Percentiles rank a stretch among this genome's conserved stretches.
Evolutionary conservation across 2,888 invertebrate genomes (phyloP).

Genomic region (Caenorhabditis plicata): DNA sequence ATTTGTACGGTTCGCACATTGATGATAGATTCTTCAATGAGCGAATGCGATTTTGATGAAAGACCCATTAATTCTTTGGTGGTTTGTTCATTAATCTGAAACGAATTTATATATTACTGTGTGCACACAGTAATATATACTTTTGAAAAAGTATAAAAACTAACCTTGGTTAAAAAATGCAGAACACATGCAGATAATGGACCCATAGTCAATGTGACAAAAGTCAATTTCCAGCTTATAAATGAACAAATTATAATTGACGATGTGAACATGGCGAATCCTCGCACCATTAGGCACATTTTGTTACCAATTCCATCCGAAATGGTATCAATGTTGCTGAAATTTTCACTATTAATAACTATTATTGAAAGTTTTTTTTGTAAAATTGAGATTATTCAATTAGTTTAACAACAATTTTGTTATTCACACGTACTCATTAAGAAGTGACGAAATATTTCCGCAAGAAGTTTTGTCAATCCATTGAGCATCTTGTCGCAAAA

Average conservation of each 20-base stretch:
- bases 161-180: conserved; percentile 39
- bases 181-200: conserved; percentile 41
- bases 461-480: conserved; percentile 34
- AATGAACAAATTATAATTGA: conserved; percentile 37
- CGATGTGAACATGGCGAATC: conserved; percentile 42
- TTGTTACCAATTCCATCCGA: conserved; percentile 42
- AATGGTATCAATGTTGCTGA: conserved; percentile 36
- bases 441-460: conserved; percentile 38
- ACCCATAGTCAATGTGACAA: conserved; percentile 40
- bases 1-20: conserved; percentile 47
- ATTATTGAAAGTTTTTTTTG: too few species aligned
- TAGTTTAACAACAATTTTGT: not conserved
- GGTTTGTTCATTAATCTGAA: conserved; percentile 16
- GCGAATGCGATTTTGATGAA: conserved; percentile 26
- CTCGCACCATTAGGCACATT: conserved; percentile 38
- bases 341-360: too few species aligned
- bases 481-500: conserved; percentile 39
- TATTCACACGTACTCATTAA: conserved; percentile 37
- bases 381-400: too few species aligned
- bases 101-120: too few species aligned
- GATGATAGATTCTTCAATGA: conserved; percentile 42
- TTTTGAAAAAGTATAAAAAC: not conserved
- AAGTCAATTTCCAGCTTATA: conserved; percentile 41
- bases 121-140: not conserved
- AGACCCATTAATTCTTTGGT: conserved; percentile 25